Evolutionary conservation across 2,113 vertebrate genomes (phyloP).

Genomic region (Psilopogon haemacephalus): DNA sequence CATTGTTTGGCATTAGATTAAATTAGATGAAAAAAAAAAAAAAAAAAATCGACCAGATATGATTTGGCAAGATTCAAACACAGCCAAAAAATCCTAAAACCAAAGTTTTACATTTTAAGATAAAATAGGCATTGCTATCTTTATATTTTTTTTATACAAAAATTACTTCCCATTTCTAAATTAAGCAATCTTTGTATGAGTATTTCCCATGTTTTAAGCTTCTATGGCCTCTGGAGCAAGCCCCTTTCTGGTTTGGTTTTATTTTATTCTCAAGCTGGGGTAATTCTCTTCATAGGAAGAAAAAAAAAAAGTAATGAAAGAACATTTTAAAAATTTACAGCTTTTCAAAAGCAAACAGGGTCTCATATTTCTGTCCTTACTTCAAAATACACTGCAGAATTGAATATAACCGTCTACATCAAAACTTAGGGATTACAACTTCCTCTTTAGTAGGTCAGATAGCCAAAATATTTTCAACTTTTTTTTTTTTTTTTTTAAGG

Average conservation of each 20-base stretch:
- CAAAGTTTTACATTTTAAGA: not conserved
- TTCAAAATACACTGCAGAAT: not conserved
- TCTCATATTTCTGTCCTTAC: not conserved
- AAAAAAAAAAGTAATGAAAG: not conserved
- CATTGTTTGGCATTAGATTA: not conserved
- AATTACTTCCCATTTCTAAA: not conserved
- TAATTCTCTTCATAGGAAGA: not conserved
- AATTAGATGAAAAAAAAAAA: not conserved
- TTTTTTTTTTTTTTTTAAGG: not conserved
- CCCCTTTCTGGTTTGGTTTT: not conserved
- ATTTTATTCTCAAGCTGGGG: not conserved
- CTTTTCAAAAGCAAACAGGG: not conserved
- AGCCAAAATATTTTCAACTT: not conserved
- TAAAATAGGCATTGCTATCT: not conserved
- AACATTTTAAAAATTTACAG: not conserved
- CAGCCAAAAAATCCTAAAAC: not conserved
- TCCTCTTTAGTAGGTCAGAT: not conserved
- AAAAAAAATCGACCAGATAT: not conserved
- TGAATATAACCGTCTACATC: accelerated
- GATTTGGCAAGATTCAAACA: not conserved
- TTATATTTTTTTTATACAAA: not conserved
- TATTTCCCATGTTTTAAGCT: not conserved
- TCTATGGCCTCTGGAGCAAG: not conserved
- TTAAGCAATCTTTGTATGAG: not conserved
- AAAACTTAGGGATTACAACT: not conserved